phyloP scores from a whole-genome alignment of 1,140 invertebrate genomes.

The Homalodisca vitripennis region DNA sequence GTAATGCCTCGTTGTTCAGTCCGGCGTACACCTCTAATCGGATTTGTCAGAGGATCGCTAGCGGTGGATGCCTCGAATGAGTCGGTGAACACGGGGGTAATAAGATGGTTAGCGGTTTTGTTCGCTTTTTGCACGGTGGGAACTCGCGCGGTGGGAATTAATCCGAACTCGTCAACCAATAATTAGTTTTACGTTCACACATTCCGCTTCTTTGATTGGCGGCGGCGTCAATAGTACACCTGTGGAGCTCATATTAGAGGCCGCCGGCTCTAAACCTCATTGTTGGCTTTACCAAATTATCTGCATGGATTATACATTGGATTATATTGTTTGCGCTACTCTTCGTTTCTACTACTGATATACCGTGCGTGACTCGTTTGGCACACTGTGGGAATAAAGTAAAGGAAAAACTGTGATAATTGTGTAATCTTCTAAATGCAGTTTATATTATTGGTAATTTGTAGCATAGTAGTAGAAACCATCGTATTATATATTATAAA shows the following conservation, averaged over 20 bases:
- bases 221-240: slow-evolving; percentile 9
- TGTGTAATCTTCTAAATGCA: too few species aligned
- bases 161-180: slow-evolving; percentile 18
- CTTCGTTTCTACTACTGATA: too few species aligned
- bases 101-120: slow-evolving; percentile 19
- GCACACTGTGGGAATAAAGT: too few species aligned
- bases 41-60: background rate
- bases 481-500: too few species aligned
- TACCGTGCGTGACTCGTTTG: too few species aligned
- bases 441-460: too few species aligned
- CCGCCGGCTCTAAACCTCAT: background rate
- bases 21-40: too few species aligned
- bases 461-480: too few species aligned
- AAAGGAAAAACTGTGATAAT: too few species aligned
- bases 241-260: background rate
- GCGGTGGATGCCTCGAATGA: background rate
- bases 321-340: too few species aligned
- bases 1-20: too few species aligned
- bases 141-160: background rate
- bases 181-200: slow-evolving; percentile 23
- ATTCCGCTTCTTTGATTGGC: slow-evolving; percentile 1
- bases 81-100: background rate
- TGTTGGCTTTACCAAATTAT: background rate
- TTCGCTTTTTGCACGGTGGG: background rate
- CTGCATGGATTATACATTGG: too few species aligned